These are phyloP conservation scores for Panonychus citri DNA, from an alignment of 1,140 invertebrate species.

Conservation along the genomic window DNA sequence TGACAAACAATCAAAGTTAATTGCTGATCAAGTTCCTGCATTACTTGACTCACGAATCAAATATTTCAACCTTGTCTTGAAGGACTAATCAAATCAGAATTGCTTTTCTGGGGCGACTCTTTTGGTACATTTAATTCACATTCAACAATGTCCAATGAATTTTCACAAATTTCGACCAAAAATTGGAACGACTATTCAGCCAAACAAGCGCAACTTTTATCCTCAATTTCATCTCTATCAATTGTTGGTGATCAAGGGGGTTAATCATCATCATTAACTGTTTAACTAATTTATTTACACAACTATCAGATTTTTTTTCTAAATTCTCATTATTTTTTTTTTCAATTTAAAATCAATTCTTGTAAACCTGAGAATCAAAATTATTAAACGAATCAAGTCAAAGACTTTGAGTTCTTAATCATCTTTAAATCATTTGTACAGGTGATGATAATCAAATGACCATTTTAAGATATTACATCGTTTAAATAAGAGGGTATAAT, in stretches of 20 bases:
- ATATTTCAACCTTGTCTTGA: constrained; percentile 9
- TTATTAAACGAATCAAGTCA: neutral
- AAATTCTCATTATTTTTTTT: neutral
- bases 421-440: neutral
- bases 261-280: neutral
- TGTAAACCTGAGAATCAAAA: neutral
- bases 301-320: too few relatives aligned
- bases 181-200: neutral
- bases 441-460: too few relatives aligned
- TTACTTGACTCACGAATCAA: constrained; percentile 5
- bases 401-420: neutral
- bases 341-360: neutral
- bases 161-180: neutral
- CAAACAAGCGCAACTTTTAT: neutral
- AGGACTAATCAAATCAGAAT: constrained; percentile 5
- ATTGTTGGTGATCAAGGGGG: neutral
- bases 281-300: too few relatives aligned
- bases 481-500: too few relatives aligned
- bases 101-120: constrained; percentile 1
- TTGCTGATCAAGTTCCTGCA: constrained; percentile 2
- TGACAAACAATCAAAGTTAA: neutral
- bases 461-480: too few relatives aligned
- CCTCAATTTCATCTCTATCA: neutral
- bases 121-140: neutral
- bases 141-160: neutral